phyloP scores from a whole-genome alignment of 2,888 invertebrate genomes.

The Flexamia atlantica region DNA sequence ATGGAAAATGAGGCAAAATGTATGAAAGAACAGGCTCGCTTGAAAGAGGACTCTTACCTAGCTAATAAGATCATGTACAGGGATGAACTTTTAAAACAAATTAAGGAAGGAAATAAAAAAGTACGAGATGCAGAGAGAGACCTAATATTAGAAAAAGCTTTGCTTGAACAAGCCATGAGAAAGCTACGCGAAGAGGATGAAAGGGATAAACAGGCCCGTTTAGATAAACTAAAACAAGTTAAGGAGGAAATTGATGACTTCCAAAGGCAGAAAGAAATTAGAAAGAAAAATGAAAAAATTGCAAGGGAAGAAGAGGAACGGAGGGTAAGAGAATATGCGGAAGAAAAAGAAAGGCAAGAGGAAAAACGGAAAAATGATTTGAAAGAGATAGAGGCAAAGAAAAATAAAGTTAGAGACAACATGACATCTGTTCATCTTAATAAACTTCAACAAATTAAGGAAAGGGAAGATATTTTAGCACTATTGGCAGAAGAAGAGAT shows the following conservation, averaged over 20 bases:
- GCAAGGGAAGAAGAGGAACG: conserved; percentile 70
- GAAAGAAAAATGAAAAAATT: conserved; percentile 65
- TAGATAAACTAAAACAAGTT: conserved; percentile 56
- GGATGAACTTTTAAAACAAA: conserved; percentile 78
- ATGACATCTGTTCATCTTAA: background rate
- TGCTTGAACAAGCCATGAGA: conserved; percentile 80
- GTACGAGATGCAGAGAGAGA: conserved; percentile 79
- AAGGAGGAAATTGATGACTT: conserved; percentile 66
- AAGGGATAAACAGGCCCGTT: conserved; percentile 70
- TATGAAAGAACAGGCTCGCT: background rate
- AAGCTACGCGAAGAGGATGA: conserved; percentile 81
- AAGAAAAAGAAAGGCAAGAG: conserved; percentile 70
- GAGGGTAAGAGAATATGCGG: conserved; percentile 64
- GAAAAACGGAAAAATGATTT: conserved; percentile 71
- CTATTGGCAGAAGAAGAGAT: conserved; percentile 73
- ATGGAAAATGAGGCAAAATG: conserved; percentile 1
- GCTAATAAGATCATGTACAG: conserved; percentile 64
- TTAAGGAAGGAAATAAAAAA: conserved; percentile 77
- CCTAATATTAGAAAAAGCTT: conserved; percentile 79
- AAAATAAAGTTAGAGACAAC: conserved; percentile 63
- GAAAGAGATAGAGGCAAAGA: conserved; percentile 62
- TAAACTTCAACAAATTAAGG: conserved; percentile 63
- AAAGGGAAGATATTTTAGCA: conserved; percentile 71
- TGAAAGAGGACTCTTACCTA: background rate
- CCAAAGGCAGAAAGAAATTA: conserved; percentile 62